Conservation (phyloP, 2,113 vertebrate genomes). For the Psittacus erithacus region DNA sequence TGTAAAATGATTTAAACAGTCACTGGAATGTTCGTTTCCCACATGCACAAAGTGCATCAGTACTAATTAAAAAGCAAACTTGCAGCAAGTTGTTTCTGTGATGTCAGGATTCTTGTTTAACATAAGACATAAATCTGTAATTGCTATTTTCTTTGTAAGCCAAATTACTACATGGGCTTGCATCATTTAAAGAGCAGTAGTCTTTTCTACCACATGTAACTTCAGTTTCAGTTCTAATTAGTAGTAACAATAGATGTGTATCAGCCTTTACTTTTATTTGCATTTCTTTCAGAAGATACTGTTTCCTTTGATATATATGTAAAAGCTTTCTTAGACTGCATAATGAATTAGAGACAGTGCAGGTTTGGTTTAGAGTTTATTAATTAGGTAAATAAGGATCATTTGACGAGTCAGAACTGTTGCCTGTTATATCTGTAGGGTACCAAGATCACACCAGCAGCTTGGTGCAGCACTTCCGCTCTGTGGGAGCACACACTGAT, state of each 20-base stretch:
- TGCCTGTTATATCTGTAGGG: neutral
- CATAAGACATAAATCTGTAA: neutral
- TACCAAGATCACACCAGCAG: neutral
- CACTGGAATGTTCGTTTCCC: neutral
- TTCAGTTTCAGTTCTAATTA: neutral
- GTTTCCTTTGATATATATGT: neutral
- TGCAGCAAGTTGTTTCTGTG: neutral
- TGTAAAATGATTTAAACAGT: neutral
- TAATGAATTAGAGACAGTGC: neutral
- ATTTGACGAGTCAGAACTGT: neutral
- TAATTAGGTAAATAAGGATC: neutral
- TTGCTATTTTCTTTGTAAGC: neutral
- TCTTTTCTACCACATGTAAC: neutral
- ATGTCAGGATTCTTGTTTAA: neutral
- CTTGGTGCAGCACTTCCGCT: neutral
- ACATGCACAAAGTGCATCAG: neutral
- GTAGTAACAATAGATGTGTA: neutral
- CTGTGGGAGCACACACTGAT: fast-evolving
- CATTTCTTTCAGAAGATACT: neutral
- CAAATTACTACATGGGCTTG: neutral
- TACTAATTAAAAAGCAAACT: neutral
- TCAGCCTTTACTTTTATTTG: neutral
- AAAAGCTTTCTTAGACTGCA: neutral
- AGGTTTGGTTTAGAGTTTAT: neutral
- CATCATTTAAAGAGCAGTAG: neutral